Conservation (phyloP, 2,113 vertebrate genomes). For the Paraplagusia blochii region DNA sequence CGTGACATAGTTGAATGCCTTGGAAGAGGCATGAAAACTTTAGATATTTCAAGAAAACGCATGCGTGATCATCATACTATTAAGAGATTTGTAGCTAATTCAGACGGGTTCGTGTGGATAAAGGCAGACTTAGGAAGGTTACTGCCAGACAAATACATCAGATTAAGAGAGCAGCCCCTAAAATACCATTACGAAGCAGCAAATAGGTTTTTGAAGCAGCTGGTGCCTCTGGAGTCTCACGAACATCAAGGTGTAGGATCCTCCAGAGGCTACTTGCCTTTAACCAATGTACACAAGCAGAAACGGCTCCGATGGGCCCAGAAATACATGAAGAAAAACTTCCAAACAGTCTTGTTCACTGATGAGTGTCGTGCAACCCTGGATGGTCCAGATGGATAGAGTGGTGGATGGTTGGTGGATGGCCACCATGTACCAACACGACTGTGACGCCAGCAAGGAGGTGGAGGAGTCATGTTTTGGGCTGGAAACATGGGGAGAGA, state of each 20-base stretch:
- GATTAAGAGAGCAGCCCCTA: neutral
- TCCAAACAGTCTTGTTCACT: neutral
- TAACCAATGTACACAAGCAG: conserved; percentile 1
- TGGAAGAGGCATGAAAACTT: too few relatives aligned
- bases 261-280: neutral
- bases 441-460: neutral
- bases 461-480: neutral
- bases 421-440: neutral
- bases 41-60: too few relatives aligned
- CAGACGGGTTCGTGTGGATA: neutral
- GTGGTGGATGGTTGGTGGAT: neutral
- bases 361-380: neutral
- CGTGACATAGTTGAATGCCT: too few relatives aligned
- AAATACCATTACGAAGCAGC: neutral
- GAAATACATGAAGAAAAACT: neutral
- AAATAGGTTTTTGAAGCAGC: neutral
- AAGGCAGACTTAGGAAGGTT: neutral
- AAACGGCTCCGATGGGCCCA: neutral
- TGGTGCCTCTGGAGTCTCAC: neutral
- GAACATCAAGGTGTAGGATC: neutral
- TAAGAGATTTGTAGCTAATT: neutral
- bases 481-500: neutral
- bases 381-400: neutral
- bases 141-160: neutral
- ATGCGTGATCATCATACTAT: neutral